Evolutionary conservation across 2,888 invertebrate genomes (phyloP).

Genomic region (Leistus spinibarbis): DNA sequence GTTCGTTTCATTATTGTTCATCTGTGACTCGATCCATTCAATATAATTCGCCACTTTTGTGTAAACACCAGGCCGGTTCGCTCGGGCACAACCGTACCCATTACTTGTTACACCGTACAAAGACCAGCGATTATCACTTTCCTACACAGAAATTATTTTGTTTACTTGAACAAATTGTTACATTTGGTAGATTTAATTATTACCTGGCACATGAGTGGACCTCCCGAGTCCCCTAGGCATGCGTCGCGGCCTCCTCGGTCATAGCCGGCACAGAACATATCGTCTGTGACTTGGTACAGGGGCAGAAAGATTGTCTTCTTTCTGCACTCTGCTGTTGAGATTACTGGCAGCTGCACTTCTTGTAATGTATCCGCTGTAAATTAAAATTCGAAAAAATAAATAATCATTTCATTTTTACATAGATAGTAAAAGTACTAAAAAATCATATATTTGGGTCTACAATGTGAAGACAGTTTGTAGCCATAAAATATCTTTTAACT

Average conservation of each 20-base stretch:
- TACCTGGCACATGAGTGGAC: constrained; percentile 79
- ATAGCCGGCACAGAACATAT: constrained; percentile 83
- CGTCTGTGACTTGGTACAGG: constrained; percentile 76
- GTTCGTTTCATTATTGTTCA: constrained; percentile 47
- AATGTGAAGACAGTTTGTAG: too few species aligned
- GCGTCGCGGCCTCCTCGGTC: constrained; percentile 81
- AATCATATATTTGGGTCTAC: background rate
- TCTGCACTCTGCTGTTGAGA: constrained; percentile 77
- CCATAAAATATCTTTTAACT: constrained; percentile 56
- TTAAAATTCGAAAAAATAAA: too few species aligned
- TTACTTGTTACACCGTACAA: constrained; percentile 77
- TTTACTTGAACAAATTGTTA: background rate
- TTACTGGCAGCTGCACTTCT: constrained; percentile 80
- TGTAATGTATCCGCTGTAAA: constrained; percentile 79
- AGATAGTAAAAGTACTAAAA: constrained; percentile 11
- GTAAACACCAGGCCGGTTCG: constrained; percentile 80
- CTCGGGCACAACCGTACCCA: constrained; percentile 80
- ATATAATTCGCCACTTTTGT: constrained; percentile 79
- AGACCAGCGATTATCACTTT: constrained; percentile 54
- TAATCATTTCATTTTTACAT: background rate
- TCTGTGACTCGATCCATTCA: constrained; percentile 70
- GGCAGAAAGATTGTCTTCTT: constrained; percentile 76
- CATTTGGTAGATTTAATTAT: constrained; percentile 47
- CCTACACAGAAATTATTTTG: constrained; percentile 42
- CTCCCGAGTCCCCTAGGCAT: constrained; percentile 81